These are phyloP conservation scores for Thera obeliscata DNA, from an alignment of 2,888 invertebrate genomes.

Conservation along the genomic window DNA sequence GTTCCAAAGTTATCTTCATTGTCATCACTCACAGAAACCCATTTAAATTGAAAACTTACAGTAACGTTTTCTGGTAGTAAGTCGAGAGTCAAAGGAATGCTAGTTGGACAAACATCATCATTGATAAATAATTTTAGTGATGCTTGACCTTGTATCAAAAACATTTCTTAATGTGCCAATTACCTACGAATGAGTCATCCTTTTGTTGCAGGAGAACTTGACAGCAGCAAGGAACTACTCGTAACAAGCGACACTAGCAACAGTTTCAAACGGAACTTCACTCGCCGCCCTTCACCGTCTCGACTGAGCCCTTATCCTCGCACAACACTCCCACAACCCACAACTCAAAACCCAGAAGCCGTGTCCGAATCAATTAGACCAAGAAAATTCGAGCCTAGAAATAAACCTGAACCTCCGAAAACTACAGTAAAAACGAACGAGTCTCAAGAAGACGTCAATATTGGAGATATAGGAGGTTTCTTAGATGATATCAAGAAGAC, in stretches of 20 bases:
- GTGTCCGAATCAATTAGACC: slow-evolving; percentile 16
- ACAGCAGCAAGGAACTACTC: slow-evolving; percentile 85
- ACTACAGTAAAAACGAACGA: slow-evolving; percentile 40
- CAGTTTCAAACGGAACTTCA: slow-evolving; percentile 66
- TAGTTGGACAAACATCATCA: too few species aligned
- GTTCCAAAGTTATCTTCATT: too few species aligned
- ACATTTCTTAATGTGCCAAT: too few species aligned
- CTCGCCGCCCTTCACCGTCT: slow-evolving; percentile 66
- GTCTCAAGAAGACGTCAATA: slow-evolving; percentile 55
- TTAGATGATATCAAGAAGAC: slow-evolving; percentile 59
- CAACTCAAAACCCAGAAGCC: slow-evolving; percentile 16
- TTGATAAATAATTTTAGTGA: too few species aligned
- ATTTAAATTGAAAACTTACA: too few species aligned
- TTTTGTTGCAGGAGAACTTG: slow-evolving; percentile 74
- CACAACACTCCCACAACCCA: slow-evolving; percentile 22
- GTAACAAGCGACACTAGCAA: slow-evolving; percentile 84
- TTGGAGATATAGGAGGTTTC: slow-evolving; percentile 61
- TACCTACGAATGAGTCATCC: neutral
- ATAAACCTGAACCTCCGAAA: slow-evolving; percentile 30
- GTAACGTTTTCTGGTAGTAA: too few species aligned
- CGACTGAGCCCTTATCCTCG: slow-evolving; percentile 66
- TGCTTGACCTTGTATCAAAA: too few species aligned
- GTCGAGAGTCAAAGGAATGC: too few species aligned
- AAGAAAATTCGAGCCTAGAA: slow-evolving; percentile 25
- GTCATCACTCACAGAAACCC: too few species aligned